Evolutionary conservation across 2,797 vertebrate genomes (phyloP).

Genomic region (Mycteria americana): DNA sequence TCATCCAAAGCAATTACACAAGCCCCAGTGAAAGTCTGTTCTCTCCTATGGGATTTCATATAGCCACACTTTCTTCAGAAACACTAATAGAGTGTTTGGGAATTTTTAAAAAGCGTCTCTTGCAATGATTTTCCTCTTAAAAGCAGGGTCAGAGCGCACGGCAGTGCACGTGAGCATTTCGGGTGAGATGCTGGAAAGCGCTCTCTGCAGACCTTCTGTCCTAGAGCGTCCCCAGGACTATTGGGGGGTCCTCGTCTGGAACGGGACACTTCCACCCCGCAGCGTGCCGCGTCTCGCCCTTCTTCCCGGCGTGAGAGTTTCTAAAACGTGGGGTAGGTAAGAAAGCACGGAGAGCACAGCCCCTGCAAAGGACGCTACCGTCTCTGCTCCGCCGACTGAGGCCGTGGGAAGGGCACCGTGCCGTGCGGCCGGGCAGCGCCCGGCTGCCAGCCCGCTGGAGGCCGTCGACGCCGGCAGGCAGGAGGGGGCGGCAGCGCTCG

Average conservation of each 20-base stretch:
- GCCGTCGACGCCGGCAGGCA: background rate
- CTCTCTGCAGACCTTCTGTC: background rate
- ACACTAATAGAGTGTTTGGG: background rate
- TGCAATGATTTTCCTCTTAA: background rate
- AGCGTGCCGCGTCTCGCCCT: rapidly evolving
- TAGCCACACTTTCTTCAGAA: background rate
- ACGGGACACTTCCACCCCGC: background rate
- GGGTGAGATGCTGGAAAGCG: background rate
- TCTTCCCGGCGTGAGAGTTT: rapidly evolving
- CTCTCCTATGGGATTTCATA: background rate
- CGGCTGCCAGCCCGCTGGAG: background rate
- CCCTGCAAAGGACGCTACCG: too few relatives aligned
- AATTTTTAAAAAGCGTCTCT: background rate
- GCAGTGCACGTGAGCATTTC: rapidly evolving
- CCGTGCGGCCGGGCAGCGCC: too few relatives aligned
- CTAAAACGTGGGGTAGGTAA: too few relatives aligned
- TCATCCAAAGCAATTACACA: background rate
- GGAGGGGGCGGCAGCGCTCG: background rate
- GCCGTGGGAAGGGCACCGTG: rapidly evolving
- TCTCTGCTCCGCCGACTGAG: rapidly evolving
- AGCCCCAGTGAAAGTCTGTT: background rate
- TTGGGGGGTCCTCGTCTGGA: rapidly evolving
- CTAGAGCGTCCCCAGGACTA: background rate
- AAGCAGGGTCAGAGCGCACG: background rate
- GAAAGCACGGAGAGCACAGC: too few relatives aligned